A percentile compares a stretch with the other conserved stretches of the same genome.
Evolutionary conservation across 2,888 invertebrate genomes (phyloP).

Genomic region (Pristionchus entomophagus): DNA sequence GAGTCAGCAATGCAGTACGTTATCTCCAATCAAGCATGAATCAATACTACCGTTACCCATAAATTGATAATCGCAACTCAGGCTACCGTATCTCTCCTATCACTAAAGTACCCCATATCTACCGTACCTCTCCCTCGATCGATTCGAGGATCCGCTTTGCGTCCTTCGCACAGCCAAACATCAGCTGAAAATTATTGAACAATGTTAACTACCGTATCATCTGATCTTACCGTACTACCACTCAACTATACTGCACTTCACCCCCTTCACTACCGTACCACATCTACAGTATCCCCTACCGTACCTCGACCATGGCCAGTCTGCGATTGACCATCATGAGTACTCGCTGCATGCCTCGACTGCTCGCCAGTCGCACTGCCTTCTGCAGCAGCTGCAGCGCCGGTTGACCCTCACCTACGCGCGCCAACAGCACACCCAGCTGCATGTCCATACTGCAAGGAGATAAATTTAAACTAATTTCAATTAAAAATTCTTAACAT

Average conservation of each 20-base stretch:
- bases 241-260: too few species aligned
- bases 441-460: constrained; percentile 39
- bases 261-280: too few species aligned
- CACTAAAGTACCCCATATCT: too few species aligned
- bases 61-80: too few species aligned
- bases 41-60: too few species aligned
- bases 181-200: neutral
- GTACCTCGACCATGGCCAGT: constrained; percentile 14
- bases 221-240: too few species aligned
- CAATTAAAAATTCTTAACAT: too few species aligned
- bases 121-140: constrained; percentile 12
- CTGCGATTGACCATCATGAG: neutral
- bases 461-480: neutral
- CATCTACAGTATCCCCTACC: neutral
- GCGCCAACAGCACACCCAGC: constrained; percentile 27
- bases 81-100: too few species aligned
- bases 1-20: too few species aligned
- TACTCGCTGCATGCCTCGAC: neutral
- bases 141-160: neutral
- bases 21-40: too few species aligned
- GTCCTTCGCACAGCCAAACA: constrained; percentile 19
- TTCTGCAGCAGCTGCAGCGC: constrained; percentile 28
- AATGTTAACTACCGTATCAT: too few species aligned
- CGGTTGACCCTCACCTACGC: neutral
- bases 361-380: neutral